Percentiles rank a stretch among this genome's conserved stretches.
phyloP scores from a whole-genome alignment of 2,797 vertebrate genomes.

The Myoxocephalus aenaeus region DNA sequence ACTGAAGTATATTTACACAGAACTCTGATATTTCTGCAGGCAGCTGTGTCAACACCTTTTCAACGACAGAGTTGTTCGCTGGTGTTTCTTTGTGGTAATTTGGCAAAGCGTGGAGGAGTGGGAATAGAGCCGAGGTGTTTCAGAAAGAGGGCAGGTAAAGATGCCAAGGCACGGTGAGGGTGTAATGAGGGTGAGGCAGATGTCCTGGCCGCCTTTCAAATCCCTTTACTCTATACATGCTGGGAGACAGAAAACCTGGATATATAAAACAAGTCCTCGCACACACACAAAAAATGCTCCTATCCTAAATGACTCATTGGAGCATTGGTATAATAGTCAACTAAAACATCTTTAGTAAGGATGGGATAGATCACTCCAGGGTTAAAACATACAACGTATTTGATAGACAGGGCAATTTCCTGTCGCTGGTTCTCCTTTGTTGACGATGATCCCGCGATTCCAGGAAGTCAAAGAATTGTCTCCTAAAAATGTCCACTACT shows the following conservation, averaged over 20 bases:
- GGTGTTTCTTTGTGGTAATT: constrained; percentile 18
- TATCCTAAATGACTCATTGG: neutral
- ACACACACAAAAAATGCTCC: too few relatives aligned
- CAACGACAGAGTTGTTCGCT: constrained; percentile 2
- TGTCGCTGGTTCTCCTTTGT: neutral
- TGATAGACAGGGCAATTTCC: neutral
- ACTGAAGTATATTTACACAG: constrained; percentile 11
- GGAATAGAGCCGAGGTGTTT: constrained; percentile 16
- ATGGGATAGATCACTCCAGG: neutral
- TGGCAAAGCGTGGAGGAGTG: constrained; percentile 21
- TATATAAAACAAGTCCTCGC: too few relatives aligned
- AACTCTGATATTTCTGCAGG: constrained; percentile 15
- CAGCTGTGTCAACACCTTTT: constrained; percentile 42
- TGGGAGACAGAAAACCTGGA: neutral
- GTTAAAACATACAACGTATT: neutral
- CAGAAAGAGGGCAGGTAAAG: constrained; percentile 17
- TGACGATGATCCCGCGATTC: neutral
- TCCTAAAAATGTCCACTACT: too few relatives aligned
- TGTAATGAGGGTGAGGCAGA: constrained; percentile 10
- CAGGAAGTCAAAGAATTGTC: neutral
- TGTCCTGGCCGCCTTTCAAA: constrained; percentile 27
- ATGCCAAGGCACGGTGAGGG: constrained; percentile 28
- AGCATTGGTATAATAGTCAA: neutral
- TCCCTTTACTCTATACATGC: neutral
- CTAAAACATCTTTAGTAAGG: neutral